A percentile compares a stretch with the other conserved stretches of the same genome.
These are phyloP conservation scores for Hirtodrosophila duncani DNA, from an alignment of 2,888 invertebrate genomes.

Conservation along the genomic window DNA sequence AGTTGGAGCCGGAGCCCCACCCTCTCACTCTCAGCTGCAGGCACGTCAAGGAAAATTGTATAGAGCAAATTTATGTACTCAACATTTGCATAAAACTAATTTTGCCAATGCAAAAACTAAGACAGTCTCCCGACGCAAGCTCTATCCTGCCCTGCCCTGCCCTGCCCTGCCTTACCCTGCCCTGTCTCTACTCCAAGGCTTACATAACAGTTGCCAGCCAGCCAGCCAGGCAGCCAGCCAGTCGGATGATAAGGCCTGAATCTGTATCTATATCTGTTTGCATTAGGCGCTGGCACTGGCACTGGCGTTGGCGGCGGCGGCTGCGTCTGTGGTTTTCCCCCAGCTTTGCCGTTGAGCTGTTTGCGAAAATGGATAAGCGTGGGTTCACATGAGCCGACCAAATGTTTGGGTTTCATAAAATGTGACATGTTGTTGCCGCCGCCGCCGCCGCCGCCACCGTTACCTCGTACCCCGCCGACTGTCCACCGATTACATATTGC, in stretches of 20 bases:
- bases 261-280: too few relatives aligned
- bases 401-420: constrained; percentile 70
- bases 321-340: not conserved
- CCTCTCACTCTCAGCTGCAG: constrained; percentile 1
- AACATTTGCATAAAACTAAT: constrained; percentile 70
- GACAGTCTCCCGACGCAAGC: too few relatives aligned
- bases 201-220: constrained; percentile 52
- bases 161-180: not conserved
- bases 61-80: constrained; percentile 67
- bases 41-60: constrained; percentile 36
- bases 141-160: not conserved
- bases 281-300: constrained; percentile 34
- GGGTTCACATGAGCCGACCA: constrained; percentile 68
- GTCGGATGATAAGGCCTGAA: constrained; percentile 52
- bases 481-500: too few relatives aligned
- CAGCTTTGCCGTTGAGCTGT: constrained; percentile 19
- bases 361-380: constrained; percentile 69
- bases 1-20: not conserved
- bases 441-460: not conserved
- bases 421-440: constrained; percentile 48
- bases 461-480: not conserved
- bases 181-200: constrained; percentile 17
- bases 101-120: constrained; percentile 42
- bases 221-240: constrained; percentile 6
- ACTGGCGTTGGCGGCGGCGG: constrained; percentile 14